These are phyloP conservation scores for Charaxes varanes DNA, from an alignment of 1,140 invertebrate species.

Conservation along the genomic window DNA sequence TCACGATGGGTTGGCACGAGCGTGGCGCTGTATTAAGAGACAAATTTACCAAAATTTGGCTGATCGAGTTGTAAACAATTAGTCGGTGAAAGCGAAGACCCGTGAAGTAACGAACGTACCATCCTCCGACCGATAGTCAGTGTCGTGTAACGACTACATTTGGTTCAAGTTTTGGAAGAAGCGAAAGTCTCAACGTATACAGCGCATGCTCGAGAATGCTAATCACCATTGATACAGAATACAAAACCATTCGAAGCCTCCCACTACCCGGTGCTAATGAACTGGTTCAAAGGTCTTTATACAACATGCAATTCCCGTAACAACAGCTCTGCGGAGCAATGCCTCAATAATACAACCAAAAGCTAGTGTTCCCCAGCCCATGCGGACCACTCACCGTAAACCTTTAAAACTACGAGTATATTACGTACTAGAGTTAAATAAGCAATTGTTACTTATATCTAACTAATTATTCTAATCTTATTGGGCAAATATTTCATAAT, in stretches of 20 bases:
- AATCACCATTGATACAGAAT: slow-evolving; percentile 46
- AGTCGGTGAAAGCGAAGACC: slow-evolving; percentile 12
- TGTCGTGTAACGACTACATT: slow-evolving; percentile 35
- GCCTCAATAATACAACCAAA: slow-evolving; percentile 36
- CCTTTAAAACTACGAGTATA: no score
- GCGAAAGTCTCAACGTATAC: slow-evolving; percentile 67
- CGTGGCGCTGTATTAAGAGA: slow-evolving; percentile 46
- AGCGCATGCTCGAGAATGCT: slow-evolving; percentile 68
- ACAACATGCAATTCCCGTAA: slow-evolving; percentile 25
- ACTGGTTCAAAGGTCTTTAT: slow-evolving; percentile 12
- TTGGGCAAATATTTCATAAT: no score
- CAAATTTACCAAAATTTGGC: slow-evolving; percentile 15
- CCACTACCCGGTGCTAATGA: slow-evolving; percentile 20
- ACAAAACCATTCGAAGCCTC: slow-evolving; percentile 50
- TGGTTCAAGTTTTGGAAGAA: slow-evolving; percentile 47
- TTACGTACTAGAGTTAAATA: no score
- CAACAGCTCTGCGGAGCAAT: not conserved
- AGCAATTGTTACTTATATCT: no score
- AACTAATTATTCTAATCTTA: no score
- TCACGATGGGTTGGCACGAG: slow-evolving; percentile 33
- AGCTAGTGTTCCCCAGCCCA: slow-evolving; percentile 56
- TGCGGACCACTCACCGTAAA: slow-evolving; percentile 46
- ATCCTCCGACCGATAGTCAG: slow-evolving; percentile 69
- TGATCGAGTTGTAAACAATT: slow-evolving; percentile 1
- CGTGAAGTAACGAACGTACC: slow-evolving; percentile 45